Evolutionary conservation across 37 sponge, comb jelly and placozoan genomes (phyloP).

Genomic region (Eunapius fragilis): DNA sequence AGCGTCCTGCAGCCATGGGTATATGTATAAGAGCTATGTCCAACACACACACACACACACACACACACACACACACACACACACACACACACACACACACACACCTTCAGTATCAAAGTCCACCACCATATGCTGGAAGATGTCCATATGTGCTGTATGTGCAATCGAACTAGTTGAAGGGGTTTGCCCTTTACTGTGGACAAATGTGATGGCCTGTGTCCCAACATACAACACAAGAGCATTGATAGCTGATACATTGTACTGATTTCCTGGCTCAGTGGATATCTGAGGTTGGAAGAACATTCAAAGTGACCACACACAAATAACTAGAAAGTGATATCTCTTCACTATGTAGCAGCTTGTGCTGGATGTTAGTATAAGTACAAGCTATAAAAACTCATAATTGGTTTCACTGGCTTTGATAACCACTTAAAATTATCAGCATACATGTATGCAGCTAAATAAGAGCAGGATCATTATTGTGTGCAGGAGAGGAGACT

Average conservation of each 20-base stretch:
- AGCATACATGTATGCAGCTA: too few species aligned
- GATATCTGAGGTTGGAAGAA: slow-evolving; percentile 57
- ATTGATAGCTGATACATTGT: slow-evolving; percentile 94
- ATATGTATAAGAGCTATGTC: too few species aligned
- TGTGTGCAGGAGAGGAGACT: too few species aligned
- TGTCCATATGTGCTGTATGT: slow-evolving; percentile 96
- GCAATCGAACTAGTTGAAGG: slow-evolving; percentile 87
- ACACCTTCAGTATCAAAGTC: slow-evolving; percentile 97
- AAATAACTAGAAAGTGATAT: too few species aligned
- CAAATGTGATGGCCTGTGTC: slow-evolving; percentile 86
- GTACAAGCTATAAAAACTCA: too few species aligned
- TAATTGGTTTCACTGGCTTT: too few species aligned
- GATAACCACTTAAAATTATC: too few species aligned
- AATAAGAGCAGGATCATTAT: too few species aligned
- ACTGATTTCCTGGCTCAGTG: slow-evolving; percentile 84
- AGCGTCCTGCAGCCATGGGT: slow-evolving; percentile 89
- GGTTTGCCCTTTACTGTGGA: slow-evolving; percentile 78
- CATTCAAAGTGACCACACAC: too few species aligned
- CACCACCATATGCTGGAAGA: slow-evolving; percentile 92
- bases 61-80: neutral
- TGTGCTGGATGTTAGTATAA: too few species aligned
- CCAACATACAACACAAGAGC: slow-evolving; percentile 95
- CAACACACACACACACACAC: neutral
- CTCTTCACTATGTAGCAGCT: too few species aligned
- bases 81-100: slow-evolving; percentile 23